A percentile compares a stretch with the other conserved stretches of the same genome.
phyloP scores from a whole-genome alignment of 2,888 invertebrate species.

The Yponomeuta sedellus region DNA sequence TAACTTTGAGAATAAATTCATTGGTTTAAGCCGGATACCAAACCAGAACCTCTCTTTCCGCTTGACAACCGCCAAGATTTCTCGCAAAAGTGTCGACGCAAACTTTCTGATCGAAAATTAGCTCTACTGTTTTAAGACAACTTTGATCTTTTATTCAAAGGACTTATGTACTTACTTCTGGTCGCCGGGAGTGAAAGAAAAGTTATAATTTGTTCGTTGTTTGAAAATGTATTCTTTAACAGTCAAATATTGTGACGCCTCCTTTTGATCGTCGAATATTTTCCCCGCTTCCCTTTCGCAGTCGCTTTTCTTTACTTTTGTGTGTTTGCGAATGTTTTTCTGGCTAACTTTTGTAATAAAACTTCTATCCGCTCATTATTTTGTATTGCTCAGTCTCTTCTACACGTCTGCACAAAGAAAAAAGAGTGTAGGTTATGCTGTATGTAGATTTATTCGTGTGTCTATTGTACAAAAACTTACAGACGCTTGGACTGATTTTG shows the following conservation, averaged over 20 bases:
- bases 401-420: not conserved
- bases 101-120: not conserved
- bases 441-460: too few species aligned
- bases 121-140: not conserved
- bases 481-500: too few species aligned
- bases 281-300: not conserved
- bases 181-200: not conserved
- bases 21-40: too few species aligned
- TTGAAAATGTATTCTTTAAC: not conserved
- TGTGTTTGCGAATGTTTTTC: not conserved
- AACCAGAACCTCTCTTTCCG: not conserved
- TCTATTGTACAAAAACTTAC: too few species aligned
- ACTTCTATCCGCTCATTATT: not conserved
- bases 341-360: not conserved
- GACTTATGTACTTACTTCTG: slow-evolving; percentile 3
- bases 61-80: not conserved
- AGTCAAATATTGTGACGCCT: slow-evolving; percentile 3
- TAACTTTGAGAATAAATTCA: too few species aligned
- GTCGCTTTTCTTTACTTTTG: not conserved
- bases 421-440: too few species aligned
- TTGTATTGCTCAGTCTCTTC: not conserved
- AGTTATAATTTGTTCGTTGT: slow-evolving; percentile 8
- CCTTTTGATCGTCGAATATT: slow-evolving; percentile 5
- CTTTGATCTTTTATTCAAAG: slow-evolving; percentile 5
- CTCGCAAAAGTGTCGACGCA: not conserved